Base-by-base conservation (phyloP, 2,113 vertebrate species). In the Meles meles region DNA sequence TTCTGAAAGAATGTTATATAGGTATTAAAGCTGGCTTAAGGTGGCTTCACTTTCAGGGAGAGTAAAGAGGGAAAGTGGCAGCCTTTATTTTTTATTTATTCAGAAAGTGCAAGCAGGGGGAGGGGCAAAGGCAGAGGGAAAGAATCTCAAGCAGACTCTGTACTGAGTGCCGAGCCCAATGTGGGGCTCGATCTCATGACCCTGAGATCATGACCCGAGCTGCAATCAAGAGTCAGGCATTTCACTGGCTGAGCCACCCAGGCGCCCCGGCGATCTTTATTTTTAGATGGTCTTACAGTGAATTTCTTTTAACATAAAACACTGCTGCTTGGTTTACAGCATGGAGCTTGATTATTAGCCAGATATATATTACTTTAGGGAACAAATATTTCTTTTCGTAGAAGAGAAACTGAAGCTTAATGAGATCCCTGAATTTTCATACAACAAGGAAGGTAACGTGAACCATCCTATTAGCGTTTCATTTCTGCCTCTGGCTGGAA, bases 371-470 rank as follows among this genome's bases (percentile, higher is more conserved):
- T 97, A 96, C 98, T 98, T 90, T 61, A 90, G 57, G 88, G 90
- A 96, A 84, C 81, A 96, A 90, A 49, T 86, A 94, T 97, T 98
- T 98, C 86, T 94, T 97, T 97, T 86, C 96, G 96, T 98, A 96
- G 97, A 98, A 98, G 98, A 98, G 97, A 98, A 98, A 98, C 96
- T 98, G 90, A 98, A 98, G 90, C 0, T 1, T 95, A 97, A 92
- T 98, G 97, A 98, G 98, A 96, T 98, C 98, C 98, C 93, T 98
- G 97, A 98, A 98, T 98, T 98, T 98, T 98, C 98, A 97, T 98
- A 88, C 7, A 65, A 55, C 97, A 97, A 89, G 92, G 95, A 96
- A 98, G 65, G 96, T 97, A 97, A 97, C 39, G 71, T 79, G 94
- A 97, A 84, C 93, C 34, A 80, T 88, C 96, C 96, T 93, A 93